Percentiles rank a stretch among this genome's conserved stretches.
phyloP scores from a whole-genome alignment of 2,113 vertebrate species.

The Chaetodon auriga region DNA sequence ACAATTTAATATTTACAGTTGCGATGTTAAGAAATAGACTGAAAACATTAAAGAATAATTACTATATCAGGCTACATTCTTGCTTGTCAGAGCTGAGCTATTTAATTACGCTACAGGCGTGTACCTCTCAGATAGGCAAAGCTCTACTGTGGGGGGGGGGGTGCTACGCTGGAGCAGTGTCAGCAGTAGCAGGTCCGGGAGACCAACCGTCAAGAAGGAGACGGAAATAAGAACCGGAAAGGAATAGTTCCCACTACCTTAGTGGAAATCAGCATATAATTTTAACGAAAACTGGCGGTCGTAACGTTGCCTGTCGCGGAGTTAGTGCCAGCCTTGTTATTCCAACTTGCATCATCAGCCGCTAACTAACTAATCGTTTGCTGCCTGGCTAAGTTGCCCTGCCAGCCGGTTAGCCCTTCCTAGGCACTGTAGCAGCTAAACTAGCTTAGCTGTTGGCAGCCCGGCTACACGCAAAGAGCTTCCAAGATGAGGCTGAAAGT shows the following conservation, averaged over 20 bases:
- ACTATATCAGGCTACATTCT: background rate
- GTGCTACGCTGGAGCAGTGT: background rate
- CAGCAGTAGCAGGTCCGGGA: background rate
- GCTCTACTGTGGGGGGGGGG: background rate
- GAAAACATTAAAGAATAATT: background rate
- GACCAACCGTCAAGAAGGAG: background rate
- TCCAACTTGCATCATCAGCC: background rate
- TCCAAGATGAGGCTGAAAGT: slow-evolving; percentile 91
- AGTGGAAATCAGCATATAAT: background rate
- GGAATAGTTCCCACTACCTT: background rate
- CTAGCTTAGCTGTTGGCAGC: slow-evolving; percentile 21
- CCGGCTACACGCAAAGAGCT: background rate
- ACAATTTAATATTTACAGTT: background rate
- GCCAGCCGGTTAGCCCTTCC: slow-evolving; percentile 7
- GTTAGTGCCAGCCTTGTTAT: background rate
- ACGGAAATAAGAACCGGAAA: background rate
- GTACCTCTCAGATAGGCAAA: background rate
- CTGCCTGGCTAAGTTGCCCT: background rate
- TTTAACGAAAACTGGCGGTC: background rate
- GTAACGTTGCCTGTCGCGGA: background rate
- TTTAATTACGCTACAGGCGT: background rate
- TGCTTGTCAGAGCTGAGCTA: background rate
- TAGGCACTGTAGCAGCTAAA: slow-evolving; percentile 36
- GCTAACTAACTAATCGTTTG: background rate
- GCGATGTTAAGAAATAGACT: background rate